Evolutionary conservation across 2,113 vertebrate genomes (phyloP), one percentile per base, ranked within the genome.

Genomic region (Dascyllus trimaculatus): DNA sequence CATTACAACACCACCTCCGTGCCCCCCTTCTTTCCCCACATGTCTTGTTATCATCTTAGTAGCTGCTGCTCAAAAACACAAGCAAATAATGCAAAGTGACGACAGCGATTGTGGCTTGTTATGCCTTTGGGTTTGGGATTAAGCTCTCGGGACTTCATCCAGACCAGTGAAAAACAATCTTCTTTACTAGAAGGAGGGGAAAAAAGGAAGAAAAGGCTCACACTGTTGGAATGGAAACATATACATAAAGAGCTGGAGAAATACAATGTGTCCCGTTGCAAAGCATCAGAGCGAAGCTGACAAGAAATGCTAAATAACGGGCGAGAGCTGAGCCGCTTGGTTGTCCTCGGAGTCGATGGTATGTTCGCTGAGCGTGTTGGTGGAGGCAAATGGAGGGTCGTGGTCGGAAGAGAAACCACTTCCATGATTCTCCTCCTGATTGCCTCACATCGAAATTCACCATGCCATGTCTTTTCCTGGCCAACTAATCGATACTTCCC

Each of bases 401-500:
- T 53, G 77, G 71, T 78, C 79, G 85, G 64, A 52, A 67, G 14
- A 49, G 56, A 85, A 87, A 84, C 79, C 88, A 84, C 73, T 53
- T 81, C 79, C 78, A 78, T 78, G 77, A 85, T 66, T 90, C 80
- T 82, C 59, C 54, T 60, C 52, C 83, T 81, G 74, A 91, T 80
- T 86, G 79, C 77, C 57, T 88, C 46, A 67, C 21, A 51, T 84
- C 75, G 68, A 60, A 82, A 75, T 79, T 75, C 72, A 84, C 82
- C 67, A 54, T 71, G 69, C 66, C 71, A 46, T 58, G 78, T 87
- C 71, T 81, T 71, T 84, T 84, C 78, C 71, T 78, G 72, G 81
- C 78, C 75, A 66, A 29, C 63, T 32, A 82, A 93, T 94, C 91
- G 24, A 94, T 94, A 87, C 69, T 65, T 74, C 25, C 71, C 24